Evolutionary conservation across 2,113 vertebrate genomes (phyloP).

Genomic region (Peromyscus californicus): DNA sequence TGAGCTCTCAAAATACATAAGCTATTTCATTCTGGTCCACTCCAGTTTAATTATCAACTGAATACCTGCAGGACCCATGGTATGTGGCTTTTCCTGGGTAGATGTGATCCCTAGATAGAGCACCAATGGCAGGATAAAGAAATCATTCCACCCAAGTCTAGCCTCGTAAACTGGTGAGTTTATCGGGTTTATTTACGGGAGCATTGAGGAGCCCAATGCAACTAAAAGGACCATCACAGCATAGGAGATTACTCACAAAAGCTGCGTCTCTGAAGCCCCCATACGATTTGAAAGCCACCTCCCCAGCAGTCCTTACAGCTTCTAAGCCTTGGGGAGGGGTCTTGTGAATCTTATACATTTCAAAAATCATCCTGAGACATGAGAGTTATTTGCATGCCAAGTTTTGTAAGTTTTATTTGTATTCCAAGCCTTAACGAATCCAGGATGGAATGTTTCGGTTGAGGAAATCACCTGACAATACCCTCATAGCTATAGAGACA

Average conservation of each 20-base stretch:
- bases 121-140: neutral
- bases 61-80: neutral
- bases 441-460: neutral
- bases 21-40: neutral
- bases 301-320: neutral
- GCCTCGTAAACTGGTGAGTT: neutral
- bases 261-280: too few species aligned
- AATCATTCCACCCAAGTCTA: neutral
- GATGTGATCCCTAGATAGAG: neutral
- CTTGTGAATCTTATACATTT: neutral
- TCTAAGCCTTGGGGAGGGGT: neutral
- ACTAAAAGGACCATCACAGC: neutral
- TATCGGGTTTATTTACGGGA: neutral
- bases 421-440: neutral
- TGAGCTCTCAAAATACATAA: neutral
- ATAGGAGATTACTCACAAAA: neutral
- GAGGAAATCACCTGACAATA: neutral
- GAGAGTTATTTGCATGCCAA: too few species aligned
- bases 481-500: neutral
- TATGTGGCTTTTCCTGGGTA: neutral
- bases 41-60: neutral
- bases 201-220: too few species aligned
- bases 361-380: neutral
- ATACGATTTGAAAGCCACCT: too few species aligned
- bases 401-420: neutral